These are phyloP conservation scores for Sturnira hondurensis DNA, from an alignment of 2,113 vertebrate genomes.

Conservation along the genomic window DNA sequence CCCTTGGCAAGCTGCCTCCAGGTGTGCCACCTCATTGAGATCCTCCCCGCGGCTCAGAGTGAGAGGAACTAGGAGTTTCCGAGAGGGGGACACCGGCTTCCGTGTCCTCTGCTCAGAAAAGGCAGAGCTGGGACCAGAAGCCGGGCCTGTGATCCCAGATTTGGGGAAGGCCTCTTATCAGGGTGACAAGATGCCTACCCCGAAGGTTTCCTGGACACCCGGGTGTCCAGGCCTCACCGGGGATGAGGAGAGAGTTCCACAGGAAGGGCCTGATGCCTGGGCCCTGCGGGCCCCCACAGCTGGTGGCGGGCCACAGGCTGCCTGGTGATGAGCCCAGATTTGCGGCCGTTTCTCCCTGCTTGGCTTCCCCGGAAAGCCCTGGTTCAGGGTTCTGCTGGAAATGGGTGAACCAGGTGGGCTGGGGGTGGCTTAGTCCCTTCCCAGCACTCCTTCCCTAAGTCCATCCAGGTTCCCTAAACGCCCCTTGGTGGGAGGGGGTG, in stretches of 20 bases:
- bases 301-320: constrained; percentile 2
- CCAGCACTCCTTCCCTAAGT: neutral
- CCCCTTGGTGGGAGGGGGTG: neutral
- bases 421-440: neutral
- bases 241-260: neutral
- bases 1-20: neutral
- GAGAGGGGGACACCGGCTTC: neutral
- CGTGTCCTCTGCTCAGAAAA: neutral
- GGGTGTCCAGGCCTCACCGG: neutral
- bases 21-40: neutral
- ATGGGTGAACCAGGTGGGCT: neutral
- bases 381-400: constrained; percentile 50
- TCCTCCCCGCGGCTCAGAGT: neutral
- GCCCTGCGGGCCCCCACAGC: neutral
- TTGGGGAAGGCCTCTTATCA: neutral
- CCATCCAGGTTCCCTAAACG: neutral
- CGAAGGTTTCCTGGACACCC: neutral
- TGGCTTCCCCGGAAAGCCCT: constrained; percentile 54
- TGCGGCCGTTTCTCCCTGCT: neutral
- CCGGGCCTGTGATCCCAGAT: neutral
- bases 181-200: neutral
- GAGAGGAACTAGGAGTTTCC: neutral
- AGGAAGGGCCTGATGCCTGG: neutral
- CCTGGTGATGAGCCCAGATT: neutral
- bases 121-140: neutral